A percentile compares a stretch with the other conserved stretches of the same genome.
Evolutionary conservation across 1,140 invertebrate genomes (phyloP).

Genomic region (Hypsibius dujardini): DNA sequence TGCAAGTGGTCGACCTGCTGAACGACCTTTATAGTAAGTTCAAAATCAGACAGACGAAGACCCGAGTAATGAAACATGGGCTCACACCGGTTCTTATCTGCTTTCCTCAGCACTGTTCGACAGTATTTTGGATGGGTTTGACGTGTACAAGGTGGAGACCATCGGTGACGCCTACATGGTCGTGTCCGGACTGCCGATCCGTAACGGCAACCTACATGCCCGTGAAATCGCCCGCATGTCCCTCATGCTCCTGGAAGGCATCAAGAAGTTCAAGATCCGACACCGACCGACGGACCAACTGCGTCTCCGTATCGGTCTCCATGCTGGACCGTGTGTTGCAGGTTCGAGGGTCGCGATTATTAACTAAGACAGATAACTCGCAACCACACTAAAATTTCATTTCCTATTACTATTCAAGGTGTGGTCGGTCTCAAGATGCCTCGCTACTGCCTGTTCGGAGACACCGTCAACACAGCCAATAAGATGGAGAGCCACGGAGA

Average conservation of each 20-base stretch:
- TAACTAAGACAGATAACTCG: too few species aligned
- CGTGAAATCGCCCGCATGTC: slow-evolving; percentile 58
- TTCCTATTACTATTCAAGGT: too few species aligned
- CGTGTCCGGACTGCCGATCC: slow-evolving; percentile 42
- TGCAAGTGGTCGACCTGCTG: slow-evolving; percentile 70
- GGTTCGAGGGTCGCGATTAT: background rate
- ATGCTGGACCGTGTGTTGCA: slow-evolving; percentile 44
- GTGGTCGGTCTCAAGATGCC: too few species aligned
- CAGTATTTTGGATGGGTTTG: slow-evolving; percentile 83
- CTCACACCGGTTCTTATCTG: too few species aligned
- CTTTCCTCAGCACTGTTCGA: slow-evolving; percentile 55
- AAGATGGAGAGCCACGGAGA: slow-evolving; percentile 86
- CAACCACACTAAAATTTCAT: too few species aligned
- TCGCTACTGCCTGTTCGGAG: slow-evolving; percentile 49
- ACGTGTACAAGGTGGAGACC: slow-evolving; percentile 94
- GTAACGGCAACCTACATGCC: slow-evolving; percentile 41
- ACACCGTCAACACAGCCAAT: slow-evolving; percentile 81
- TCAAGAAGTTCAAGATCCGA: slow-evolving; percentile 69
- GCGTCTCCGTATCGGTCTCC: slow-evolving; percentile 80
- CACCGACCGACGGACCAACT: slow-evolving; percentile 70
- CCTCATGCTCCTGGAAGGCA: slow-evolving; percentile 60
- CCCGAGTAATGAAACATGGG: too few species aligned
- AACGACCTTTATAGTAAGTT: slow-evolving; percentile 50
- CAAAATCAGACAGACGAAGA: too few species aligned
- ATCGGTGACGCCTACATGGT: slow-evolving; percentile 78